phyloP scores from a whole-genome alignment of 2,888 invertebrate species.

The Sialis fuliginosa region DNA sequence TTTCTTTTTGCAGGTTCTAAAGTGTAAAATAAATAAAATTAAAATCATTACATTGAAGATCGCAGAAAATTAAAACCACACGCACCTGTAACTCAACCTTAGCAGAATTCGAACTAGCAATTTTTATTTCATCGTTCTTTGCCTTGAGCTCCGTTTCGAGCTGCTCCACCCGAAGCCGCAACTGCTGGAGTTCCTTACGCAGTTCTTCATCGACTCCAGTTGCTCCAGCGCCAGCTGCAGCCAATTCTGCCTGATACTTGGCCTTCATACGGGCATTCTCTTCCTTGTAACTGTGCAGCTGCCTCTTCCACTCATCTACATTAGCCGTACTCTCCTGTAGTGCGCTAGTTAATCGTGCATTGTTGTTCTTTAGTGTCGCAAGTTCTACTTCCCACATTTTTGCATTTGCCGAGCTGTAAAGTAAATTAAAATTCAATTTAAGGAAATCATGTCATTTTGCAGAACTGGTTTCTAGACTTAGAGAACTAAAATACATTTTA shows the following conservation, averaged over 20 bases:
- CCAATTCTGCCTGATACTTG: conserved; percentile 50
- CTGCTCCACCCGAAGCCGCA: conserved; percentile 67
- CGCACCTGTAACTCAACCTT: conserved; percentile 13
- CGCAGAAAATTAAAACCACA: not conserved
- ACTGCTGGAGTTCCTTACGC: conserved; percentile 49
- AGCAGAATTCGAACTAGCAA: conserved; percentile 28
- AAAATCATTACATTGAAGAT: conserved; percentile 1
- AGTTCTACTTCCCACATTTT: conserved; percentile 98
- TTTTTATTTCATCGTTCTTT: conserved; percentile 67
- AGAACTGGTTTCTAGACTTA: no score
- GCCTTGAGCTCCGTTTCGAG: conserved; percentile 64
- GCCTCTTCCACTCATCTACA: conserved; percentile 97
- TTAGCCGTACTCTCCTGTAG: conserved; percentile 91
- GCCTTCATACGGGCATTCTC: conserved; percentile 72
- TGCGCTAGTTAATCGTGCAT: conserved; percentile 84
- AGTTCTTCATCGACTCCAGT: conserved; percentile 61
- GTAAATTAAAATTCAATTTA: not conserved
- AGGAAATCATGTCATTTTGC: no score
- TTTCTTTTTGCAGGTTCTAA: conserved; percentile 43
- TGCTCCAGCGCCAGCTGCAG: conserved; percentile 45
- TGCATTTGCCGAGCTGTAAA: conserved; percentile 81
- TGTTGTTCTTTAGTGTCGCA: conserved; percentile 89
- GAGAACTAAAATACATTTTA: no score
- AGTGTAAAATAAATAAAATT: conserved; percentile 6
- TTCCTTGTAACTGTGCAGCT: conserved; percentile 81